Evolutionary conservation across 2,888 invertebrate species (phyloP), one percentile per base, ranked within the genome.

Genomic region (Syritta pipiens): DNA sequence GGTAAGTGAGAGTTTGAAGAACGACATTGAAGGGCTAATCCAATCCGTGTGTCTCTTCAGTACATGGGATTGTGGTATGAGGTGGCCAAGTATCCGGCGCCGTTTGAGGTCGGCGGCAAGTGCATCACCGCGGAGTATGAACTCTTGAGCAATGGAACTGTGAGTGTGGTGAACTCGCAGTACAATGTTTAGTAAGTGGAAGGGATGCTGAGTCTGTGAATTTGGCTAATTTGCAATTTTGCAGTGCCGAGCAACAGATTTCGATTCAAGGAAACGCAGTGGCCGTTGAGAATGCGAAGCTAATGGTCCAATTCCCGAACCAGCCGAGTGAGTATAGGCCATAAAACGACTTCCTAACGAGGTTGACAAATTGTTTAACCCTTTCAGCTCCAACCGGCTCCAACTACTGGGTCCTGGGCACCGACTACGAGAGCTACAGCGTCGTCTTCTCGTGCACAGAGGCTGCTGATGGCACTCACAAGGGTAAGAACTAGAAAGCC

Each of bases 61-160:
- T 77, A 77, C 10, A 55, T 72, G 65, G 77, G 77, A 55, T n/a
- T 67, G 7, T 77, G 77, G 77, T 49, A 72, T 26, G 77, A 77
- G 10, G 22, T 24, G 6, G 71, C 77, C 2, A 77, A 55, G 32
- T 77, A 72, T 32, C 77, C 77, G 32, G 48, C 65, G 1, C 5
- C 40, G 3, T 77, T 77, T 22, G 77, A 77, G 42, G 7, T 7
- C 4, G 60, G 53, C 10, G 72, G 72, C 4, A 59, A 22, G 9
- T 77, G 77, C 22, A 32, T 65, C 0, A 72, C 65, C 4, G 77
- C 77, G 9, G 44, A 51, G 5, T 77, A 77, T 24, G 59, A 35
- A 1, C 53, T 72, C n/a, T 24, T 26, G 12, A 19, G 6, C 14
- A 65, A 72, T 37, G 77, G 72, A 24, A 48, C 57, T 2, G 60